A percentile compares a stretch with the other conserved stretches of the same genome.
phyloP scores from a whole-genome alignment of 37 sponge, comb jelly and placozoan species.

The Lycopodina hypogea region DNA sequence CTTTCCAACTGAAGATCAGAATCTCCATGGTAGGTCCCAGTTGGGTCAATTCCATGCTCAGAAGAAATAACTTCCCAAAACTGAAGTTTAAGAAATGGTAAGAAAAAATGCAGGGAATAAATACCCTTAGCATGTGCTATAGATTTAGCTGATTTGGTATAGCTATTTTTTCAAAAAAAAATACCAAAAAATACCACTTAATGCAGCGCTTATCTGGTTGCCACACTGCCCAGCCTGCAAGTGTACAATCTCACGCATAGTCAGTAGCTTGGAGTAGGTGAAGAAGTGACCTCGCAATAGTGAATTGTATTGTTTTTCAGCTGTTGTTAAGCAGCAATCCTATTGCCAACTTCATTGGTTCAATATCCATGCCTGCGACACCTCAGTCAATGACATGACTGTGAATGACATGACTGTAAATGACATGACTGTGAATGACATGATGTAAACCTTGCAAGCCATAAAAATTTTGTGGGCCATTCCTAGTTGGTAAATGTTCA shows the following conservation, averaged over 20 bases:
- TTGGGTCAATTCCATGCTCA: constrained; percentile 99
- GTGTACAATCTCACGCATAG: constrained; percentile 99
- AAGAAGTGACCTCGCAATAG: neutral
- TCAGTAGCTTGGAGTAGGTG: neutral
- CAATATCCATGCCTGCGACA: neutral
- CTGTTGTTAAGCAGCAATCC: constrained; percentile 34
- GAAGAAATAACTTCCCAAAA: constrained; percentile 78
- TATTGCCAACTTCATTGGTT: constrained; percentile 22
- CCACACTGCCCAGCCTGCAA: constrained; percentile 99
- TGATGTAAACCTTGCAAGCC: neutral
- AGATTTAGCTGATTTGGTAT: neutral
- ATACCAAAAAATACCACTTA: constrained; percentile 38
- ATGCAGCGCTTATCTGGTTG: constrained; percentile 99
- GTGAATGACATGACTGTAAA: no score
- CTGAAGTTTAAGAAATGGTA: constrained; percentile 9
- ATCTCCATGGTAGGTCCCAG: constrained; percentile 99
- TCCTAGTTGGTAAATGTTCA: neutral
- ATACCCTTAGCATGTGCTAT: neutral
- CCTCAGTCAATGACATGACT: no score
- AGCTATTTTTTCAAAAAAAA: neutral
- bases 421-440: neutral
- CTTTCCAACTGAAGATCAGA: constrained; percentile 99
- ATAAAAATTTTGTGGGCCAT: neutral
- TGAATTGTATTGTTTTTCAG: no score
- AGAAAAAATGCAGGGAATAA: constrained; percentile 33